These are phyloP conservation scores for Aurelia sp. DNA, from an alignment of 30 jellyfish, hydroid and myxozoan genomes.

Conservation along the genomic window DNA sequence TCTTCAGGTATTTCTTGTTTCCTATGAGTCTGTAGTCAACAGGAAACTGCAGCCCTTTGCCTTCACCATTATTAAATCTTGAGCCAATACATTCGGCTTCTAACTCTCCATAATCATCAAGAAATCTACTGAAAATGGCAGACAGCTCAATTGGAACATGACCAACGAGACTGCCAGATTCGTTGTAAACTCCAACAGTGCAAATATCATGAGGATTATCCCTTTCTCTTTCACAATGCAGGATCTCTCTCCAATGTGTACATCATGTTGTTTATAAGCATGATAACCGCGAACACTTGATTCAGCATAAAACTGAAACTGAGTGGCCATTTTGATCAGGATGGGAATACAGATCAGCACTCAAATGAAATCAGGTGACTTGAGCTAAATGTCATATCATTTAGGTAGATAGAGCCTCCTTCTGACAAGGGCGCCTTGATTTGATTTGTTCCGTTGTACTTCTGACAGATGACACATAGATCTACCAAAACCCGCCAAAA, in stretches of 20 bases:
- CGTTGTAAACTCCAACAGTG: constrained; percentile 45
- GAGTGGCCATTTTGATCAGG: neutral
- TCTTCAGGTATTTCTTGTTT: too few relatives aligned
- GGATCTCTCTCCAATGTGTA: constrained; percentile 46
- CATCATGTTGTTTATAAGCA: constrained; percentile 54
- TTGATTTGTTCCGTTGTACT: neutral
- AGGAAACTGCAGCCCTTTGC: too few relatives aligned
- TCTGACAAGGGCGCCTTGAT: constrained; percentile 1
- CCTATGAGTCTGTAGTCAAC: too few relatives aligned
- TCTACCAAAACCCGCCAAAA: constrained; percentile 15
- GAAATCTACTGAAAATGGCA: constrained; percentile 39
- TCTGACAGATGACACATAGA: neutral
- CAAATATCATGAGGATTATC: constrained; percentile 39
- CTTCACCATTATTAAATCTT: too few relatives aligned
- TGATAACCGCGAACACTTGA: constrained; percentile 53
- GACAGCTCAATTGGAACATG: constrained; percentile 52
- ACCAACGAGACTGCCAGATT: constrained; percentile 47
- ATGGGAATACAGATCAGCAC: too few relatives aligned
- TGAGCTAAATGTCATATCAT: constrained; percentile 11
- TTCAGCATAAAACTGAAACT: constrained; percentile 1
- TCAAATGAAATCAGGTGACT: too few relatives aligned
- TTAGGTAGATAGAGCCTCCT: constrained; percentile 36
- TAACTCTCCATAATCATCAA: constrained; percentile 51
- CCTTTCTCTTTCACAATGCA: constrained; percentile 34
- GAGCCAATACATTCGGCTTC: constrained; percentile 37